Base-by-base conservation (phyloP, 2,113 vertebrate genomes). In the Proterorhinus semilunaris region DNA sequence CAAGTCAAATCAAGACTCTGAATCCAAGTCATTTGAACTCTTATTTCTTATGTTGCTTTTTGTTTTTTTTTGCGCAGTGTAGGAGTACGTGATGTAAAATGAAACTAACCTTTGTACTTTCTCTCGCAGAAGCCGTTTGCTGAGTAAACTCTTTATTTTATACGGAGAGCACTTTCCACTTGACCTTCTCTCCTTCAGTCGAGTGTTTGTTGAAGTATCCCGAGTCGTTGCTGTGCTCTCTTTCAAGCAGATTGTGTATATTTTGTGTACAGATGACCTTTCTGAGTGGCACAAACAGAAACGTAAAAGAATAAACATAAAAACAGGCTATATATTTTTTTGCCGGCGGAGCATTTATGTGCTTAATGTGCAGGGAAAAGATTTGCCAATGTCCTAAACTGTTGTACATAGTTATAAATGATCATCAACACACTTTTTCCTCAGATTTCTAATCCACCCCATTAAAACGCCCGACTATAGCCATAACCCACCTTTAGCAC, bases 91-190 rank as follows among this genome's bases (percentile, higher is more conserved):
- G 17, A 55, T 55, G 53, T 53, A 53, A 53, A 53, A 50, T 50
- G 49, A 13, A 55, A 21, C 8, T 6, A 17, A 7, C 51, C 51
- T 8, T 16, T 17, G 51, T 16, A 15, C 27, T 36, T 1, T 36
- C 27, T 13, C 12, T 13, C 10, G 15, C 49, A 1, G 10, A 15
- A 13, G 49, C 49, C 1, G 46, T 10, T 47, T 36, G 27, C 27
- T 36, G 27, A 36, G 27, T 36, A 36, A 36, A 36, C 27, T 36
- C 27, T 36, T 36, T 36, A 5, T 36, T 53, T 53, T 17, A 16
- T 53, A 17, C n/a, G 17, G 69, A 80, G 83, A 68, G 80, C 68
- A 84, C 59, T 63, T 69, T 42, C 81, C 52, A 69, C 75, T 47
- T 44, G 57, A 16, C 66, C 46, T 69, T 69, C 80, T 73, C 72